A percentile compares a stretch with the other conserved stretches of the same genome.
phyloP scores from a whole-genome alignment of 2,113 vertebrate species.

The Entelurus aequoreus region DNA sequence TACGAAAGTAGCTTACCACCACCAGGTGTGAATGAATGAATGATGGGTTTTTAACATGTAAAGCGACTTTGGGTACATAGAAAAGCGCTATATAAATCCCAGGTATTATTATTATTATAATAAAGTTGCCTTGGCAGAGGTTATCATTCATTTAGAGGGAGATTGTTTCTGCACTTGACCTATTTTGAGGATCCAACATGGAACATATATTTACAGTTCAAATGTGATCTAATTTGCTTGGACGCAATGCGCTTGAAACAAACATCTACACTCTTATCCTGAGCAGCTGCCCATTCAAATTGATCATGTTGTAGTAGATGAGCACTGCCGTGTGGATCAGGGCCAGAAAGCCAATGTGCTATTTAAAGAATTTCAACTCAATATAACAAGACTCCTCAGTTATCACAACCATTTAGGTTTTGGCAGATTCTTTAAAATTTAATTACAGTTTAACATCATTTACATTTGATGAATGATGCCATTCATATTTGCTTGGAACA shows the following conservation, averaged over 20 bases:
- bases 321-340: not conserved
- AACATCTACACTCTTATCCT: slow-evolving; percentile 15
- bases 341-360: not conserved
- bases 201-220: slow-evolving; percentile 8
- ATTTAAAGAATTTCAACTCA: not conserved
- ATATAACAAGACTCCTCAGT: too few relatives aligned
- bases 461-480: too few relatives aligned
- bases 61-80: too few relatives aligned
- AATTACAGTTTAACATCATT: too few relatives aligned
- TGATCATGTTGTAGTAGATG: not conserved
- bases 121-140: not conserved
- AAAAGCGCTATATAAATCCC: too few relatives aligned
- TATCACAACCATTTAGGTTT: too few relatives aligned
- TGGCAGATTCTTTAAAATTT: too few relatives aligned
- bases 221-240: slow-evolving; percentile 4
- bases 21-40: too few relatives aligned
- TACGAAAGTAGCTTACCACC: too few relatives aligned
- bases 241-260: slow-evolving; percentile 5
- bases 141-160: not conserved
- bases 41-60: too few relatives aligned
- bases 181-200: slow-evolving; percentile 3
- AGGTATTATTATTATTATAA: too few relatives aligned
- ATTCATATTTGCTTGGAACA: not conserved
- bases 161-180: slow-evolving; percentile 4
- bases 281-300: slow-evolving; percentile 12